Base-by-base conservation (phyloP, 2,888 invertebrate genomes). In the Acronicta psi region DNA sequence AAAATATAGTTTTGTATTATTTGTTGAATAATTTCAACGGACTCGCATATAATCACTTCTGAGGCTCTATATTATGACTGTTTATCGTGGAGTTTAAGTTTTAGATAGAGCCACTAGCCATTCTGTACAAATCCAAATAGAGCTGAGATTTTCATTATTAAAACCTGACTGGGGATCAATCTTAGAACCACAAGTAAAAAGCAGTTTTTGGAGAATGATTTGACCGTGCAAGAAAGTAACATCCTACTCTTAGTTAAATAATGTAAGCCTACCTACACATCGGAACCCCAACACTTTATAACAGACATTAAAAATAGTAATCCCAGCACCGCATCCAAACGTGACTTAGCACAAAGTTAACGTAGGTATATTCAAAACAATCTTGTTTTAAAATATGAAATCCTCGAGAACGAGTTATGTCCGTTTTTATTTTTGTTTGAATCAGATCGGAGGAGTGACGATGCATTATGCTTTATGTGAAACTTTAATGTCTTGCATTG, bases 381-480 rank as follows among this genome's bases (percentile, higher is more conserved):
- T 84, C 87, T 89, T 84, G 90, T 89, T 90, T 89, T 88, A 86
- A 91, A 92, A 92, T 92, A 91, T 91, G 90, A 91, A 92, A 91
- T 90, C 89, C 88, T 86, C 81, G 60, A 59, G 85, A 89, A 90
- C 91, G 82, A 85, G 90, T 90, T 88, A 82, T 83, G 64, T 66
- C 40, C 55, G 73, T 76, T 73, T 80, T 81, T 81, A 81, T 85
- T 83, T 85, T 85, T 80, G 83, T 86, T 83, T 68, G 79, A 84
- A 82, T 86, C 84, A 71, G 83, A 84, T 83, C 79, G 86, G 23
- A 81, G 82, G 81, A 84, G 78, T 90, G 91, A 90, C 90, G 85
- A 57, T 75, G 89, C 89, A 81, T 57, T 75, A 63, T 23, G 60
- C 59, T 79, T 77, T 82, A 79, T 79, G 75, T 77, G 74, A 79